Base-by-base conservation (phyloP, 2,113 vertebrate genomes). In the Camelus dromedarius region DNA sequence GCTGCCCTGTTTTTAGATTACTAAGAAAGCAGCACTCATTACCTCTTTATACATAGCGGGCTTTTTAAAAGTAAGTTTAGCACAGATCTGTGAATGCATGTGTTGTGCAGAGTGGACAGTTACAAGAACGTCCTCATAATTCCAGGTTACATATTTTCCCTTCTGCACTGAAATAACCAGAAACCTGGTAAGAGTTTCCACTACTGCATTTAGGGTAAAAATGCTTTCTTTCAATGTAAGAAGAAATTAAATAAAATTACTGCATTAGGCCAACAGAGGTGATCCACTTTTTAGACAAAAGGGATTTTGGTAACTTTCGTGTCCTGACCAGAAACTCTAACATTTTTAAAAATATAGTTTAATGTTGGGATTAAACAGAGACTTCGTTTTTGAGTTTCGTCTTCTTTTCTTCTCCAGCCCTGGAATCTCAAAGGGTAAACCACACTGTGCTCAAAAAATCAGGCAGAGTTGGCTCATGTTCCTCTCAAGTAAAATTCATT, bases 21-120 rank as follows among this genome's bases (percentile, higher is more conserved):
- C 89, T 32, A 38, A 97, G 95, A 97, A 94, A 77, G 50, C 73
- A 15, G 60, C 32, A 93, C 67, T 75, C 91, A 5, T 60, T 58
- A 32, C 12, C 76, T 1, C 1, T 86, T 95, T 93, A 91, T 91
- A 97, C 93, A 93, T 58, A 96, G 60, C 97, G 89, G 54, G 85
- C 91, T 97, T 82, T 83, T 96, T 20, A 60, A 96, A 97, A 97
- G 92, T 58, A 95, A 75, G 69, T 92, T 90, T 52, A 50, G 10
- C 38, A n/a, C 83, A 73, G 20, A 4, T 89, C 92, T 93, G 91
- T 97, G 95, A 97, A 97, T 87, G 60, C 94, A 73, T 46, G 86
- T 67, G 94, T 48, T 96, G 77, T 89, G 89, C 52, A 58, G 80
- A 42, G 9, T 4, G 52, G 94, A 94, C 4, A 97, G 86, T 6